Base-by-base conservation (phyloP, 2,113 vertebrate genomes). In the Aptenodytes patagonicus region DNA sequence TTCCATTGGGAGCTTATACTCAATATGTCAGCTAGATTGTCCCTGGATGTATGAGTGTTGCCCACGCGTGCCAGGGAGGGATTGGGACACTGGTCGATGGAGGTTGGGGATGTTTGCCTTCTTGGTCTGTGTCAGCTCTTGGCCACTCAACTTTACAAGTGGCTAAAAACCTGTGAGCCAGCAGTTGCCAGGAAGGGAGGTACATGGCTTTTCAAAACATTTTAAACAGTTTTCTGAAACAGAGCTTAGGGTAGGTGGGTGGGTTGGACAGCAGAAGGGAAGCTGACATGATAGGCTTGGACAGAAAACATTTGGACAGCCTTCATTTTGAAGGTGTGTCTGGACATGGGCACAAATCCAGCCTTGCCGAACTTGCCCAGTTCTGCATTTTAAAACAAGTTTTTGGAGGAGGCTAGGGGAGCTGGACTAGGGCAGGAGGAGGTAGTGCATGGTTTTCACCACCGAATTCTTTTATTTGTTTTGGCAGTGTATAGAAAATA, bases 61-160 rank as follows among this genome's bases (percentile, higher is more conserved):
- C 8, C 16, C 28, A 38, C 3, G 5, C 11, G 2, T 51, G 38
- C 38, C 31, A 52, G 86, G 57, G 62, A 80, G 86, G 44, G 44
- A 11, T 0, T 71, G 76, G 26, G 34, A 61, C 25, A 8, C 9
- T 32, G 44, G 1, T 28, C 2, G 1, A 17, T 32, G 58, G 29
- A 44, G 10, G 11, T 5, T 32, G 49, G n/a, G 8, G 17, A 11
- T 22, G 10, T 79, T 58, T 42, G 42, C 24, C 4, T 4, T 5
- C 11, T 60, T 40, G 15, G 1, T 68, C n/a, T 52, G 10, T 71
- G 46, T 26, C 57, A 47, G 52, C 9, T n/a, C 49, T 16, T 64
- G 89, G 36, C 11, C 26, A 55, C 9, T 21, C 24, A 47, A 2
- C 61, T 72, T 69, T 44, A 44, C 20, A 72, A 72, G 36, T 1